These are phyloP conservation scores for Ciconia maguari DNA, from an alignment of 2,113 vertebrate genomes.

Conservation along the genomic window DNA sequence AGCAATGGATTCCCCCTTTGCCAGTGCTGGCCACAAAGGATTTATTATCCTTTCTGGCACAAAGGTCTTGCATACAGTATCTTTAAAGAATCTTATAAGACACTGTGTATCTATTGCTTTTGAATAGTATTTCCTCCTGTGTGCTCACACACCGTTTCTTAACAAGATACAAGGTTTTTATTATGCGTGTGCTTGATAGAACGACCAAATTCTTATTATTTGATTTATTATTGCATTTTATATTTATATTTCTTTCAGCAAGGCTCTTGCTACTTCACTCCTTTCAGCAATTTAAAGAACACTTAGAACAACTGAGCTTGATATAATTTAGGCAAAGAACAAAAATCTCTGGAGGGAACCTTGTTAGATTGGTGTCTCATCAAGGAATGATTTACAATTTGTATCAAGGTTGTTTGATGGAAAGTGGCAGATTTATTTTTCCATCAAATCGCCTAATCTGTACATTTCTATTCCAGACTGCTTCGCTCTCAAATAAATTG, in stretches of 20 bases:
- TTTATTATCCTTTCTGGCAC: background rate
- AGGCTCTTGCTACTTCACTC: background rate
- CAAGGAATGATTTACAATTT: slow-evolving; percentile 51
- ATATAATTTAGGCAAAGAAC: slow-evolving; percentile 7
- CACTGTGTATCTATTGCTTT: background rate
- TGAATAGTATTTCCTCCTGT: background rate
- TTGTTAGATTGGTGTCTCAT: slow-evolving; percentile 5
- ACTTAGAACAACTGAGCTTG: slow-evolving; percentile 14
- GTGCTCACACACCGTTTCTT: background rate
- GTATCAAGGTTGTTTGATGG: slow-evolving; percentile 10
- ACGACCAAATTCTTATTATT: background rate
- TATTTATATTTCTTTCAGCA: background rate
- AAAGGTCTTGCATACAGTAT: background rate
- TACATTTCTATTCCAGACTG: slow-evolving; percentile 31
- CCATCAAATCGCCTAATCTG: background rate
- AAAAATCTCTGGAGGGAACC: slow-evolving; percentile 31
- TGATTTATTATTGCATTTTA: slow-evolving; percentile 4
- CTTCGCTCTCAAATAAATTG: background rate
- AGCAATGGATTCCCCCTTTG: background rate
- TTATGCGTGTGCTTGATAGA: background rate
- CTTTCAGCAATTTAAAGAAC: slow-evolving; percentile 18
- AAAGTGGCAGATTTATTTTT: slow-evolving; percentile 29
- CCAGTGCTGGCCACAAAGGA: background rate
- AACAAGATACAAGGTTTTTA: background rate
- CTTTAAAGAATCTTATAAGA: background rate